Percentiles rank a stretch among this genome's conserved stretches.
Conservation (phyloP, 2,888 invertebrate genomes). For the Pimpla rufipes region DNA sequence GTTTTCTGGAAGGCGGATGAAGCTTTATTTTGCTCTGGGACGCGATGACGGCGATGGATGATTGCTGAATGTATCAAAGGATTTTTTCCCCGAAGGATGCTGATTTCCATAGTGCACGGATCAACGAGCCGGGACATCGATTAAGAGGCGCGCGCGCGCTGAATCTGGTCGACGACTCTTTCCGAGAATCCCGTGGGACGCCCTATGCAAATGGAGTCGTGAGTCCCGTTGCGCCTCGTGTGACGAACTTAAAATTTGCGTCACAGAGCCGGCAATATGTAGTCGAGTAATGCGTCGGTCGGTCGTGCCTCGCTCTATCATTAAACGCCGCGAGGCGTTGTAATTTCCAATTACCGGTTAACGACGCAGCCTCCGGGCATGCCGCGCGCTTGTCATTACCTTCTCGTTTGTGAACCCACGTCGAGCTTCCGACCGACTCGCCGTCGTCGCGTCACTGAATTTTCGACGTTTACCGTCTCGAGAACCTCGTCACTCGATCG, state of each 20-base stretch:
- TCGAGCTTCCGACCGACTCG: background rate
- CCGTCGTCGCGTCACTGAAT: background rate
- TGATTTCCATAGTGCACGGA: background rate
- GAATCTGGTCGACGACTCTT: background rate
- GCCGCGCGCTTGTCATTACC: slow-evolving; percentile 39
- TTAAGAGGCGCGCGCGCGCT: background rate
- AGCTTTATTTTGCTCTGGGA: too few relatives aligned
- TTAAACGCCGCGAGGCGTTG: slow-evolving; percentile 49
- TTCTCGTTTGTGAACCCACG: slow-evolving; percentile 46
- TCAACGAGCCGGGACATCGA: background rate
- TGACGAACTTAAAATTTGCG: slow-evolving; percentile 28
- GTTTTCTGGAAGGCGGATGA: too few relatives aligned
- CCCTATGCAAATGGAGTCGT: slow-evolving; percentile 7
- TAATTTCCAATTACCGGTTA: slow-evolving; percentile 63
- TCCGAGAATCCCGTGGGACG: slow-evolving; percentile 5
- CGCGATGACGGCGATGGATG: background rate
- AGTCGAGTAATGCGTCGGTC: slow-evolving; percentile 24
- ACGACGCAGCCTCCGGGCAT: slow-evolving; percentile 50
- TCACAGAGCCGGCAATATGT: background rate
- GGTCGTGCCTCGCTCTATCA: slow-evolving; percentile 45
- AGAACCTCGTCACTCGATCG: background rate
- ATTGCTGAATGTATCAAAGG: background rate
- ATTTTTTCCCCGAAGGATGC: background rate
- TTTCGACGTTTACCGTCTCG: slow-evolving; percentile 2
- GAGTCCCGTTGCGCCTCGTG: background rate